These are phyloP conservation scores for Sipha maydis DNA, from an alignment of 2,888 invertebrate species.

Conservation along the genomic window DNA sequence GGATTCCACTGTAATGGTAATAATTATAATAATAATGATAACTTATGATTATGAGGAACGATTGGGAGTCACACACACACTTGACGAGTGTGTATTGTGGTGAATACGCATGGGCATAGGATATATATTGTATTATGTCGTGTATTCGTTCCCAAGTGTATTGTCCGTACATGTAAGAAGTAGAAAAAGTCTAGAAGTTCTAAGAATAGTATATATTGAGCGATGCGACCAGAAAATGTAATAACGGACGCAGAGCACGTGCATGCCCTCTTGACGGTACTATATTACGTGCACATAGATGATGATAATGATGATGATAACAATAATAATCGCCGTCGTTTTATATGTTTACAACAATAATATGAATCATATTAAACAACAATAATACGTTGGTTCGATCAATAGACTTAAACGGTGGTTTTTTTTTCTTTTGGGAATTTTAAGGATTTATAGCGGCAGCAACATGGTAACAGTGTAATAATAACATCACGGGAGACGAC, in stretches of 20 bases:
- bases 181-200: no score
- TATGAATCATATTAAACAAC: neutral
- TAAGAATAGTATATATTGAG: neutral
- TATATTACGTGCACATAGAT: neutral
- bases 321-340: no score
- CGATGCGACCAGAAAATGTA: neutral
- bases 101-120: no score
- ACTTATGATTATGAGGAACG: no score
- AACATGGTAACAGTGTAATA: neutral
- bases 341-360: neutral
- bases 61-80: no score
- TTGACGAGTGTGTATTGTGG: no score
- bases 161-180: neutral
- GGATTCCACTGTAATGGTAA: no score
- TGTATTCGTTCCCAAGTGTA: neutral
- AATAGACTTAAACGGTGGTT: no score
- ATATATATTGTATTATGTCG: neutral
- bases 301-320: neutral
- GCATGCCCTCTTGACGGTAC: neutral
- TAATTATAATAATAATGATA: no score
- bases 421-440: no score
- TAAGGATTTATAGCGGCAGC: neutral
- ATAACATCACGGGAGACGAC: neutral
- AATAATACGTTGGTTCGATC: no score
- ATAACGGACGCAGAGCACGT: constrained; percentile 9